Evolutionary conservation across 2,113 vertebrate species (phyloP).

Genomic region (Misgurnus anguillicaudatus): DNA sequence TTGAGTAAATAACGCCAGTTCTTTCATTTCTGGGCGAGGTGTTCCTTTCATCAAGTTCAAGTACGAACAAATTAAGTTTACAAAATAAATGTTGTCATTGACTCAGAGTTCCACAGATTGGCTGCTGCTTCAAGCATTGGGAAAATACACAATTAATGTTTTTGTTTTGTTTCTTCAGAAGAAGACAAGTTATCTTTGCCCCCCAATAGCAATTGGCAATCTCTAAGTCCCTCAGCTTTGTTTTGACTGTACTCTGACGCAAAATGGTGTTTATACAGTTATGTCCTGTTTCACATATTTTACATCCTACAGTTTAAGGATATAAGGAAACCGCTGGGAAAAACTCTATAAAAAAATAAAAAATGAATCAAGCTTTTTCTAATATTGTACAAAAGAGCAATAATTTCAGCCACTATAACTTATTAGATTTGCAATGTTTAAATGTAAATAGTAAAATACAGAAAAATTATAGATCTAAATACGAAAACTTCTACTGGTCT

Average conservation of each 20-base stretch:
- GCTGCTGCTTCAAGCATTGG: conserved; percentile 34
- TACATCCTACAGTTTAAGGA: background rate
- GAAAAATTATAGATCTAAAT: too few relatives aligned
- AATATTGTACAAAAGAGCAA: too few relatives aligned
- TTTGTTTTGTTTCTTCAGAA: conserved; percentile 59
- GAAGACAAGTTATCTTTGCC: conserved; percentile 53
- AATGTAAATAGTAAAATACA: too few relatives aligned
- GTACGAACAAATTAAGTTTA: background rate
- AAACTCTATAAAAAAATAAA: background rate
- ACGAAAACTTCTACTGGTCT: too few relatives aligned
- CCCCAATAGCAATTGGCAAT: conserved; percentile 52
- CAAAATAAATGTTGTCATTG: background rate
- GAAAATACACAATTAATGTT: conserved; percentile 40
- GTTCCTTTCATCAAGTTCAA: background rate
- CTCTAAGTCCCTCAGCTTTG: conserved; percentile 54
- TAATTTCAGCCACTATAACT: too few relatives aligned
- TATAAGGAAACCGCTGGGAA: background rate
- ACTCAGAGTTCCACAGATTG: background rate
- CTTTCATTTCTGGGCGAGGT: background rate
- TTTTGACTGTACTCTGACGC: conserved; percentile 61
- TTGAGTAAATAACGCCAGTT: background rate
- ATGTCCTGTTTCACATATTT: conserved; percentile 61
- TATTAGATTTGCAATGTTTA: too few relatives aligned
- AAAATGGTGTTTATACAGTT: conserved; percentile 55
- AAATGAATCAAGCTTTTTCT: too few relatives aligned